Evolutionary conservation across 2,797 vertebrate genomes (phyloP), one percentile per base, ranked within the genome.

Genomic region (Triplophysa yarkandensis): DNA sequence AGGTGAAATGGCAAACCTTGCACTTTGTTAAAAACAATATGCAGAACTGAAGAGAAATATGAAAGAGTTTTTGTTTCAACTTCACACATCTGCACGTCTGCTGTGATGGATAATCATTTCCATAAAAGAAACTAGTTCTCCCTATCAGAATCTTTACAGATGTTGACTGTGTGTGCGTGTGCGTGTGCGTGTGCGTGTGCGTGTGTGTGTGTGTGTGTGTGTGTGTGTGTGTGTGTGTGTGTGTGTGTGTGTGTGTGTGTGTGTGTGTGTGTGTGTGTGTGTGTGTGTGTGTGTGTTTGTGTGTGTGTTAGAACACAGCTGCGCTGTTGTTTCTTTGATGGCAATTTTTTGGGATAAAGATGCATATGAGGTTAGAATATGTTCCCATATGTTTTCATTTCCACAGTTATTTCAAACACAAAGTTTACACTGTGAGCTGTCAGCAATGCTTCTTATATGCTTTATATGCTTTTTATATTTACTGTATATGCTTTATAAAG

Each of bases 301-400:
- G 30, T 30, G 30, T 30, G 30, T 30, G 30, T 30, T n/a, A n/a
- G n/a, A 16, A 83, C 62, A 64, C 58, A 77, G 69, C 46, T 72
- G 76, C 79, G 46, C 81, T 41, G 81, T 80, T 82, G 81, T 84
- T 85, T 81, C 79, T 39, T 76, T 19, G 25, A 2, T 80, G 79
- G 84, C 68, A 76, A 85, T 17, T 71, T 71, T 75, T 71, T 58
- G 71, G 44, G 68, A 72, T 81, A 76, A 71, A 76, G 61, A 68
- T 52, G 71, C 76, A 60, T 71, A 46, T 65, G 66, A 67, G 60
- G 60, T 73, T 57, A 67, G 36, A 80, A 68, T 75, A 63, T 61
- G 34, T 61, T 81, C 64, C 10, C 58, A 21, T 77, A 71, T 25
- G 43, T 34, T 27, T 55, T 72, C 36, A 54, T 52, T 48, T 55